Evolutionary conservation across 1,140 invertebrate species (phyloP).

Genomic region (Drosophila malerkotliana): DNA sequence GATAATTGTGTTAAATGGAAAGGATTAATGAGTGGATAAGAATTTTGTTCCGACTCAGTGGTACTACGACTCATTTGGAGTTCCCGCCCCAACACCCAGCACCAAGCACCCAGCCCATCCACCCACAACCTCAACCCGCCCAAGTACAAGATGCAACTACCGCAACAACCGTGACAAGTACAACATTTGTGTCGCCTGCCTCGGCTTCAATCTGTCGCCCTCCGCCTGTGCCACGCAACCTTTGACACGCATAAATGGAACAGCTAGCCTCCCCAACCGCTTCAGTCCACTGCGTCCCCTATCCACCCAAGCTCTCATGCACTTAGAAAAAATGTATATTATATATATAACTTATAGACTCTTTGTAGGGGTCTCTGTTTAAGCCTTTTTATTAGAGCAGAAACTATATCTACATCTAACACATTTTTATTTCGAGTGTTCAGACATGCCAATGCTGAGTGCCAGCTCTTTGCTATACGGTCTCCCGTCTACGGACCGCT

Average conservation of each 20-base stretch:
- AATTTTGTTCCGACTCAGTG: constrained; percentile 47
- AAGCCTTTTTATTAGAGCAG: not conserved
- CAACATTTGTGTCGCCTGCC: constrained; percentile 78
- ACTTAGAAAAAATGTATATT: not conserved
- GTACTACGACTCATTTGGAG: constrained; percentile 45
- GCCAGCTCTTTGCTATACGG: constrained; percentile 42
- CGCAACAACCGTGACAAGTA: constrained; percentile 80
- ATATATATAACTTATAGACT: too few species aligned
- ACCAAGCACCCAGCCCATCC: not conserved
- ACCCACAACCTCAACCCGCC: constrained; percentile 3
- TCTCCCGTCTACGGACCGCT: constrained; percentile 27
- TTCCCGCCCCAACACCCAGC: not conserved
- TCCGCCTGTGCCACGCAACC: constrained; percentile 63
- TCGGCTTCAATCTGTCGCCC: constrained; percentile 74
- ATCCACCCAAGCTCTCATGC: constrained; percentile 1
- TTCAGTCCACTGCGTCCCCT: not conserved
- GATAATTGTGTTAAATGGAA: constrained; percentile 55
- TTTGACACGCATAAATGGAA: constrained; percentile 81
- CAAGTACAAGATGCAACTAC: constrained; percentile 76
- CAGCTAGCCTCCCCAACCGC: constrained; percentile 47
- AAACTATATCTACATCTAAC: not conserved
- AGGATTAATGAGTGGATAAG: constrained; percentile 61
- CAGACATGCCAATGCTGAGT: constrained; percentile 46
- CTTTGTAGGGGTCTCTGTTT: too few species aligned
- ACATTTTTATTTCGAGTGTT: constrained; percentile 7